These are phyloP conservation scores for Zeugodacus cucurbitae DNA, from an alignment of 1,140 invertebrate genomes.

Conservation along the genomic window DNA sequence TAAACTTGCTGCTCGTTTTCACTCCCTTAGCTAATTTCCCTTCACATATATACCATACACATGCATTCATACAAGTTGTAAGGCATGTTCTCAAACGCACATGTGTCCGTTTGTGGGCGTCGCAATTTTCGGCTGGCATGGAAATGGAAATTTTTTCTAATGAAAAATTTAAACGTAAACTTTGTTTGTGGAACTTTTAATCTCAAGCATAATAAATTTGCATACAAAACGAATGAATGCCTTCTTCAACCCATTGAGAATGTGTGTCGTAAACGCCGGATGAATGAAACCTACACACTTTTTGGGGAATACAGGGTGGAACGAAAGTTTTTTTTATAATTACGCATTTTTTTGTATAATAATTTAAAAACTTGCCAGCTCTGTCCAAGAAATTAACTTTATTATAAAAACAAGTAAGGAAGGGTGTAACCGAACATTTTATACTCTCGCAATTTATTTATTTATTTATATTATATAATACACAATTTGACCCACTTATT, in stretches of 20 bases:
- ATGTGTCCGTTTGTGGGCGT: neutral
- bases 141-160: constrained; percentile 3
- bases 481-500: too few relatives aligned
- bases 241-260: neutral
- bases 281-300: neutral
- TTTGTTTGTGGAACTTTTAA: constrained; percentile 34
- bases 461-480: too few relatives aligned
- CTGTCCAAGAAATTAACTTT: too few relatives aligned
- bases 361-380: too few relatives aligned
- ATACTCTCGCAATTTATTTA: too few relatives aligned
- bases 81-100: neutral
- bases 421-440: too few relatives aligned
- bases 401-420: too few relatives aligned
- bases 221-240: constrained; percentile 22
- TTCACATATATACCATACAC: neutral
- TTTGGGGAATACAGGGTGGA: too few relatives aligned
- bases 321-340: too few relatives aligned
- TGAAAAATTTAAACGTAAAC: constrained; percentile 37
- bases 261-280: neutral
- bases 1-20: neutral
- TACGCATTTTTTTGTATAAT: too few relatives aligned
- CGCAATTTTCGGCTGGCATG: neutral
- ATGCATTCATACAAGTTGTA: neutral
- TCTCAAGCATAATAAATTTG: constrained; percentile 38
- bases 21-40: neutral